Evolutionary conservation across 2,888 invertebrate species (phyloP).

Genomic region (Gymnoscelis rufifasciata): DNA sequence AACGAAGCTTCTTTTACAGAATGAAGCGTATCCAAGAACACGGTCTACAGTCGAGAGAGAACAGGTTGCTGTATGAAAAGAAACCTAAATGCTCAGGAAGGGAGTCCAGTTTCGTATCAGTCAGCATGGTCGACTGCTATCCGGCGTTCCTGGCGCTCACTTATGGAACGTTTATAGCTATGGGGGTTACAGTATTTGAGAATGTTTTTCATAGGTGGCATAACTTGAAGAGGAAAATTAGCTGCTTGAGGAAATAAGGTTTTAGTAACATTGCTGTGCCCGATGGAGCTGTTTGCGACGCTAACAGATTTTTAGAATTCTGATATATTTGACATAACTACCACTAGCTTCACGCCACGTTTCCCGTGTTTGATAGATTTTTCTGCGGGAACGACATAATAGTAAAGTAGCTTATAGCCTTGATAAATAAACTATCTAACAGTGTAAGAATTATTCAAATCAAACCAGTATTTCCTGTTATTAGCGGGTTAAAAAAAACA

Average conservation of each 20-base stretch:
- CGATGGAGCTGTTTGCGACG: too few relatives aligned
- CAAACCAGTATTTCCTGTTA: too few relatives aligned
- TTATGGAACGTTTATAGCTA: slow-evolving; percentile 52
- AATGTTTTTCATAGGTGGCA: slow-evolving; percentile 38
- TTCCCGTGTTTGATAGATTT: too few relatives aligned
- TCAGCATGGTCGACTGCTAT: slow-evolving; percentile 81
- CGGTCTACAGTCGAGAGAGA: slow-evolving; percentile 80
- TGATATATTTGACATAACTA: too few relatives aligned
- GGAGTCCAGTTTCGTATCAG: slow-evolving; percentile 81
- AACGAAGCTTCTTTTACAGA: slow-evolving; percentile 31
- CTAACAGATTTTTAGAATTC: too few relatives aligned
- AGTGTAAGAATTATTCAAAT: too few relatives aligned
- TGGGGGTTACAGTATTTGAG: slow-evolving; percentile 46
- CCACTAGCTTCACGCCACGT: too few relatives aligned
- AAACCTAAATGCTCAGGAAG: slow-evolving; percentile 82
- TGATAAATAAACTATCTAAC: too few relatives aligned
- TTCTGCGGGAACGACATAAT: too few relatives aligned
- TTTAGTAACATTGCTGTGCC: too few relatives aligned
- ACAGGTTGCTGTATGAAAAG: slow-evolving; percentile 79
- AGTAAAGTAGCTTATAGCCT: too few relatives aligned
- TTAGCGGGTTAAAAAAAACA: too few relatives aligned
- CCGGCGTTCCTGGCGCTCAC: slow-evolving; percentile 60
- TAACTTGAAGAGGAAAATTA: slow-evolving; percentile 31
- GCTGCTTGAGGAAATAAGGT: slow-evolving; percentile 17
- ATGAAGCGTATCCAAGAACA: slow-evolving; percentile 68